Evolutionary conservation across 2,888 invertebrate species (phyloP).

Genomic region (Thecocarcelia acutangulata): DNA sequence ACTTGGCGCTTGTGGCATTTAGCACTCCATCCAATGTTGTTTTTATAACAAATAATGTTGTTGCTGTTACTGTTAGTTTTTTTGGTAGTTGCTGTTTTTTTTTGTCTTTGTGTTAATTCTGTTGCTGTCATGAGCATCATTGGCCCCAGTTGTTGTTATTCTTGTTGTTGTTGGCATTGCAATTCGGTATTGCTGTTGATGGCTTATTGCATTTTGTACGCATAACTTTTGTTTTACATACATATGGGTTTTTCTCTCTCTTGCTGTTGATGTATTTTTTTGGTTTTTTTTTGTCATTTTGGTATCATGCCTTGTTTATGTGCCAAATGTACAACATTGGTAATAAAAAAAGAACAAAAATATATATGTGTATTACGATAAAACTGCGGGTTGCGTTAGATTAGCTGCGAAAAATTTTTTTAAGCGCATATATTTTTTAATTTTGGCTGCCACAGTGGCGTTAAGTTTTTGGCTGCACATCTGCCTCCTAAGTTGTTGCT

Average conservation of each 20-base stretch:
- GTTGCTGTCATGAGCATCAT: conserved; percentile 47
- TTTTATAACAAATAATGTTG: conserved; percentile 42
- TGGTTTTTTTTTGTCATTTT: too few relatives aligned
- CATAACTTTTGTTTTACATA: conserved; percentile 52
- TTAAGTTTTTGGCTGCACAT: conserved; percentile 69
- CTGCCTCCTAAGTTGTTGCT: conserved; percentile 60
- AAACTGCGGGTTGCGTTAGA: conserved; percentile 66
- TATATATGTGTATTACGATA: not conserved
- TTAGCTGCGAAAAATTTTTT: conserved; percentile 63
- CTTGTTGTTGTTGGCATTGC: conserved; percentile 45
- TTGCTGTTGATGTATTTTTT: conserved; percentile 8
- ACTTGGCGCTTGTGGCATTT: conserved; percentile 59
- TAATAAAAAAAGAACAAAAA: not conserved
- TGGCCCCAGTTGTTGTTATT: conserved; percentile 51
- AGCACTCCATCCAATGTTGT: conserved; percentile 60
- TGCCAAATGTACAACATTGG: conserved; percentile 47
- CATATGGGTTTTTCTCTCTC: conserved; percentile 13
- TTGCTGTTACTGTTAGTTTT: conserved; percentile 25
- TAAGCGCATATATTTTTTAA: conserved; percentile 8
- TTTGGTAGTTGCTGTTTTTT: conserved; percentile 8
- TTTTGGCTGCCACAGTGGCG: conserved; percentile 69
- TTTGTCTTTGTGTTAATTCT: not conserved
- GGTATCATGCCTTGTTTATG: conserved; percentile 26
- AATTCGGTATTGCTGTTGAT: conserved; percentile 55
- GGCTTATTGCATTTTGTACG: conserved; percentile 61